These are phyloP conservation scores for Malurus melanocephalus DNA, from an alignment of 2,113 vertebrate species.

Conservation along the genomic window DNA sequence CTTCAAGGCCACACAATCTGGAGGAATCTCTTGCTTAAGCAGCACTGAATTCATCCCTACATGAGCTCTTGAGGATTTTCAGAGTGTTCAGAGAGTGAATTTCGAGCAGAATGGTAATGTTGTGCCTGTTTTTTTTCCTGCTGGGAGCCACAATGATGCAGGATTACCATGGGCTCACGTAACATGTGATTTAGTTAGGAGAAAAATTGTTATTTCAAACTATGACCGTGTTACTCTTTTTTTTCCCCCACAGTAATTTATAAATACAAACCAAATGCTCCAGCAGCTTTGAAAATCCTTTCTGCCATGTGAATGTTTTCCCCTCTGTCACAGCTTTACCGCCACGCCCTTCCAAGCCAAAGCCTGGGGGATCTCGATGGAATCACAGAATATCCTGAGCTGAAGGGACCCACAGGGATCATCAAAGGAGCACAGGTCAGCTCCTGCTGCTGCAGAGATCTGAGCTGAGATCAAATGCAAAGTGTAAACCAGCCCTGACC, in stretches of 20 bases:
- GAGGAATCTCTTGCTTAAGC: neutral
- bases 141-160: neutral
- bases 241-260: neutral
- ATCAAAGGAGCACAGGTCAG: neutral
- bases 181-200: neutral
- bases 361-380: neutral
- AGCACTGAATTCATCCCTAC: neutral
- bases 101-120: neutral
- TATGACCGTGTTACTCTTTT: fast-evolving
- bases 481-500: neutral
- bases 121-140: neutral
- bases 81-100: neutral
- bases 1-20: neutral
- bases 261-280: neutral
- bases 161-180: neutral
- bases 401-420: neutral
- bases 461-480: neutral
- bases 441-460: neutral
- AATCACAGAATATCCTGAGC: neutral
- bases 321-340: neutral
- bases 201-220: neutral
- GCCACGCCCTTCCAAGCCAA: neutral
- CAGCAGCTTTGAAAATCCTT: neutral
- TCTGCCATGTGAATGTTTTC: fast-evolving
- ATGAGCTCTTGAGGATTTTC: neutral